These are phyloP conservation scores for Zosterops pallidus DNA, from an alignment of 2,113 vertebrate genomes.

Conservation along the genomic window DNA sequence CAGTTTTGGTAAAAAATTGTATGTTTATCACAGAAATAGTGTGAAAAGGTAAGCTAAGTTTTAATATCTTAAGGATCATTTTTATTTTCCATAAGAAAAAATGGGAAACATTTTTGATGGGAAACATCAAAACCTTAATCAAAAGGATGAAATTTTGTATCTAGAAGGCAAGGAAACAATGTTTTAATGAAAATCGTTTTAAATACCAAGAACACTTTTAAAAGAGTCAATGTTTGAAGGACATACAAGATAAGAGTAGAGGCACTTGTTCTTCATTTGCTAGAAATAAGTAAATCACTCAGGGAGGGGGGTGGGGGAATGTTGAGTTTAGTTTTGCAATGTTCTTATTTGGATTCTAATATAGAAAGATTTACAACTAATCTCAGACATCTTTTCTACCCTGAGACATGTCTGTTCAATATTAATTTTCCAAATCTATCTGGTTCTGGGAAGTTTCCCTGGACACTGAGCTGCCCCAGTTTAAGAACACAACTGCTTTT, in stretches of 20 bases:
- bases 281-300: background rate
- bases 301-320: accelerated
- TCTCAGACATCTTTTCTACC: background rate
- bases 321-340: background rate
- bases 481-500: background rate
- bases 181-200: background rate
- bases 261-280: background rate
- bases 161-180: background rate
- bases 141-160: background rate
- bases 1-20: background rate
- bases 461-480: background rate
- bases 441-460: background rate
- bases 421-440: background rate
- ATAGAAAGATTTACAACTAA: background rate
- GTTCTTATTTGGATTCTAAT: background rate
- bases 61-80: background rate
- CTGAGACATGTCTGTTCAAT: background rate
- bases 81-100: background rate
- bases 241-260: background rate
- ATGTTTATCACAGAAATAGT: background rate
- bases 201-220: background rate
- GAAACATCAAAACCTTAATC: background rate
- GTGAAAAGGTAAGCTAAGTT: background rate
- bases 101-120: background rate
- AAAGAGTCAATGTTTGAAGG: background rate